These are phyloP conservation scores for Pardalotus punctatus DNA, from an alignment of 2,113 vertebrate genomes.

Conservation along the genomic window DNA sequence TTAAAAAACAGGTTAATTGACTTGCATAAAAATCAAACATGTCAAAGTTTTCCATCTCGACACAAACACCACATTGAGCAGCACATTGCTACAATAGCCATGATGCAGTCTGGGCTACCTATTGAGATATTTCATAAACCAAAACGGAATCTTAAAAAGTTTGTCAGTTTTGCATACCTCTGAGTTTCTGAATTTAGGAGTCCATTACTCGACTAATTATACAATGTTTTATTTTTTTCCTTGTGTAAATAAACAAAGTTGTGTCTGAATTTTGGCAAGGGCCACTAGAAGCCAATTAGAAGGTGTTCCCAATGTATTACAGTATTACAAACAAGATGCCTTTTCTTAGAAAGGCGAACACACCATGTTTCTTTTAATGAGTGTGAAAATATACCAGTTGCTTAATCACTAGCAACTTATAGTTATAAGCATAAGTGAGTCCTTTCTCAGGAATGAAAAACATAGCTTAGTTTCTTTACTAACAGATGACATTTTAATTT, in stretches of 20 bases:
- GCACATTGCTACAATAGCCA: slow-evolving; percentile 75
- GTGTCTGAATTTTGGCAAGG: slow-evolving; percentile 80
- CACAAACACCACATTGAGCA: slow-evolving; percentile 76
- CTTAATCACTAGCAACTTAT: slow-evolving; percentile 75
- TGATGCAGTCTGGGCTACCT: slow-evolving; percentile 73
- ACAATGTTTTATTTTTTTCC: slow-evolving; percentile 78
- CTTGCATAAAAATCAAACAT: slow-evolving; percentile 83
- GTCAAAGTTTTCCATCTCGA: slow-evolving; percentile 77
- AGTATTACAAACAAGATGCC: slow-evolving; percentile 81
- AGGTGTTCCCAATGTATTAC: slow-evolving; percentile 80
- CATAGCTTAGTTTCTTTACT: slow-evolving; percentile 44
- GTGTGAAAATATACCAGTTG: slow-evolving; percentile 79
- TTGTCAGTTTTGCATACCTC: slow-evolving; percentile 78
- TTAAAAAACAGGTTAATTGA: slow-evolving; percentile 83
- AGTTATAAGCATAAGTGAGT: slow-evolving; percentile 62
- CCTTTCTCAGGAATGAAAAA: slow-evolving; percentile 66
- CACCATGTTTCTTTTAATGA: slow-evolving; percentile 79
- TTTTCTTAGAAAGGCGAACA: slow-evolving; percentile 80
- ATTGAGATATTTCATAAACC: slow-evolving; percentile 76
- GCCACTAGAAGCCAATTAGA: slow-evolving; percentile 79
- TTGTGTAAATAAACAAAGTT: slow-evolving; percentile 81
- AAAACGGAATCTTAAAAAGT: slow-evolving; percentile 80
- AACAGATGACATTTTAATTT: slow-evolving; percentile 68
- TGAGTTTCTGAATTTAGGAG: slow-evolving; percentile 79
- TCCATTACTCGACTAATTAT: slow-evolving; percentile 80